A percentile compares a stretch with the other conserved stretches of the same genome.
These are phyloP conservation scores for Paratrypauchen microcephalus DNA, from an alignment of 2,797 vertebrate species.

Conservation along the genomic window DNA sequence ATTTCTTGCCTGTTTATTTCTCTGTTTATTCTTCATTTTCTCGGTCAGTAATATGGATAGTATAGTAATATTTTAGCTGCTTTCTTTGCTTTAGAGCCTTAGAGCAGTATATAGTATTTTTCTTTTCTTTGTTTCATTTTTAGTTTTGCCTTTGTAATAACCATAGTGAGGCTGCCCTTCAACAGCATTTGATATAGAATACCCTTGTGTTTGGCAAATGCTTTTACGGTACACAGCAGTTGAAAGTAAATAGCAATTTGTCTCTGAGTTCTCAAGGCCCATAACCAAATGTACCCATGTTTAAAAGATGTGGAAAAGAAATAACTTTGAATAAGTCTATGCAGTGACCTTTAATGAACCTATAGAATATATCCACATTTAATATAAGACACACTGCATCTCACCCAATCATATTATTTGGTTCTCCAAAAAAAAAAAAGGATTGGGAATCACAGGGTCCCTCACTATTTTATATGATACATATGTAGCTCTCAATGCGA, in stretches of 20 bases:
- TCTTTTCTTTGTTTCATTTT: background rate
- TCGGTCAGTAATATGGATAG: constrained; percentile 14
- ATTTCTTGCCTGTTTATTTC: constrained; percentile 22
- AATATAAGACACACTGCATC: too few species aligned
- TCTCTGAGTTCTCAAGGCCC: background rate
- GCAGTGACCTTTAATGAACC: background rate
- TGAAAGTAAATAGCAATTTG: background rate
- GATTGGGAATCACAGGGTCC: too few species aligned
- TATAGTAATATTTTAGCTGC: constrained; percentile 25
- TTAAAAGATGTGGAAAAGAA: background rate
- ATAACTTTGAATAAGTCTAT: background rate
- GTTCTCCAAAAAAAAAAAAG: too few species aligned
- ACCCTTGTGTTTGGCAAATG: background rate
- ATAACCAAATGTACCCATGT: background rate
- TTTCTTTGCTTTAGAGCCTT: constrained; percentile 11
- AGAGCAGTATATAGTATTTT: constrained; percentile 1
- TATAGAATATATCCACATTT: too few species aligned
- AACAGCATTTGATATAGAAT: background rate
- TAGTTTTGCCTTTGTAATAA: background rate
- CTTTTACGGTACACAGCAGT: background rate
- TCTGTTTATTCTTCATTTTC: constrained; percentile 21
- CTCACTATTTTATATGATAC: too few species aligned
- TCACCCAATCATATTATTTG: too few species aligned
- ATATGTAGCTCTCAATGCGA: too few species aligned
- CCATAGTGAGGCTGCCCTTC: background rate